phyloP scores from a whole-genome alignment of 1,140 invertebrate species.

The Leptinotarsa texana region DNA sequence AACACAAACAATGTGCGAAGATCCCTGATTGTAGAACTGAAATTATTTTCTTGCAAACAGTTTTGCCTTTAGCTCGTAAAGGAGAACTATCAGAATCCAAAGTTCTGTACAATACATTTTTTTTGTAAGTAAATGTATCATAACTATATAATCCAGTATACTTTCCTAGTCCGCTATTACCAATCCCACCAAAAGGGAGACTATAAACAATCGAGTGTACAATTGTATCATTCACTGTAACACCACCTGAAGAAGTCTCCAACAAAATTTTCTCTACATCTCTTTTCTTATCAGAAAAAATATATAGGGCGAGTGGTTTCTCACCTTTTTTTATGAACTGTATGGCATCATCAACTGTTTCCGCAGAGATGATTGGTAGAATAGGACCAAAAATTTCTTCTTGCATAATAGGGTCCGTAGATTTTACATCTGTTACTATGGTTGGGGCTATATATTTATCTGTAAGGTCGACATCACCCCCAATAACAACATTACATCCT shows the following conservation, averaged over 20 bases:
- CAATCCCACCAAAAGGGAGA: slow-evolving; percentile 85
- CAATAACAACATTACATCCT: slow-evolving; percentile 64
- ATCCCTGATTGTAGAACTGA: too few relatives aligned
- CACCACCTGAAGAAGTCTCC: slow-evolving; percentile 79
- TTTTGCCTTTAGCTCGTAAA: too few relatives aligned
- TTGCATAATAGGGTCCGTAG: slow-evolving; percentile 77
- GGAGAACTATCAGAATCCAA: slow-evolving; percentile 63
- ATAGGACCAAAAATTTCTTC: slow-evolving; percentile 96
- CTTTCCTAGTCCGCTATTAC: slow-evolving; percentile 81
- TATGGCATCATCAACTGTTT: slow-evolving; percentile 85
- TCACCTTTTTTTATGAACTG: slow-evolving; percentile 77
- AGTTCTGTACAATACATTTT: slow-evolving; percentile 78
- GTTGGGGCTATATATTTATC: slow-evolving; percentile 85
- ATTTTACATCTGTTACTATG: slow-evolving; percentile 73
- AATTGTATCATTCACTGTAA: slow-evolving; percentile 89
- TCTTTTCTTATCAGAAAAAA: slow-evolving; percentile 70
- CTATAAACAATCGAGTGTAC: slow-evolving; percentile 80
- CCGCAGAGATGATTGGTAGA: slow-evolving; percentile 81
- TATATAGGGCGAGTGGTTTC: slow-evolving; percentile 82
- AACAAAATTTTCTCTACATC: slow-evolving; percentile 64
- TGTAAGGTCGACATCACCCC: slow-evolving; percentile 73
- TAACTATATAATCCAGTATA: slow-evolving; percentile 93
- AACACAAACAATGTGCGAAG: too few relatives aligned
- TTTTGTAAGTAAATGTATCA: slow-evolving; percentile 91
- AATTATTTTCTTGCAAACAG: too few relatives aligned